Evolutionary conservation across 2,113 vertebrate genomes (phyloP).

Genomic region (Amazona guildingii): DNA sequence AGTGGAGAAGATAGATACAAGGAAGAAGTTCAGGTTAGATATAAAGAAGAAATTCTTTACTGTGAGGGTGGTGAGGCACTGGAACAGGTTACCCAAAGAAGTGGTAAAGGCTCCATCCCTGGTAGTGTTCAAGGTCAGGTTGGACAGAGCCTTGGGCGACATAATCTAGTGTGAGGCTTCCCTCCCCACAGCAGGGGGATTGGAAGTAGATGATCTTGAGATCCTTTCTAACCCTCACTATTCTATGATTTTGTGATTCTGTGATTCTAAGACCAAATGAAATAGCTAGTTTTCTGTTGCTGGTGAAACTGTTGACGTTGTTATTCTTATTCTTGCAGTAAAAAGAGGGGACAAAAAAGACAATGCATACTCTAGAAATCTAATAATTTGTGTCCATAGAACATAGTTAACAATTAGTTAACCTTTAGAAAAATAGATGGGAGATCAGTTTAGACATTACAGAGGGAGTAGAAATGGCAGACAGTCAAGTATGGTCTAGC

Average conservation of each 20-base stretch:
- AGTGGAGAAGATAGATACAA: neutral
- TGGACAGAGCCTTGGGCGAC: neutral
- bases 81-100: neutral
- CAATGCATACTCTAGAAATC: neutral
- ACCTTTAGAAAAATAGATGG: neutral
- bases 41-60: neutral
- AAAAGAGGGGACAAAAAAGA: neutral
- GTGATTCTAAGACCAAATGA: neutral
- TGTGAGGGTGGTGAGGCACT: neutral
- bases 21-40: neutral
- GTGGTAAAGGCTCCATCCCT: neutral
- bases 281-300: neutral
- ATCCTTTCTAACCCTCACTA: neutral
- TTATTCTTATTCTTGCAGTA: neutral
- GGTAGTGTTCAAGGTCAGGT: neutral
- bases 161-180: neutral
- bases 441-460: neutral
- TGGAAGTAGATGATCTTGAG: neutral
- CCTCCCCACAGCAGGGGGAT: neutral
- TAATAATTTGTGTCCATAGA: neutral
- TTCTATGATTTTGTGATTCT: neutral
- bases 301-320: neutral
- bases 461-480: neutral
- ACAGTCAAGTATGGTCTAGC: neutral
- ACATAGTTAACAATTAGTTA: neutral